Evolutionary conservation across 2,888 invertebrate genomes (phyloP).

Genomic region (Nasonovia ribisnigri): DNA sequence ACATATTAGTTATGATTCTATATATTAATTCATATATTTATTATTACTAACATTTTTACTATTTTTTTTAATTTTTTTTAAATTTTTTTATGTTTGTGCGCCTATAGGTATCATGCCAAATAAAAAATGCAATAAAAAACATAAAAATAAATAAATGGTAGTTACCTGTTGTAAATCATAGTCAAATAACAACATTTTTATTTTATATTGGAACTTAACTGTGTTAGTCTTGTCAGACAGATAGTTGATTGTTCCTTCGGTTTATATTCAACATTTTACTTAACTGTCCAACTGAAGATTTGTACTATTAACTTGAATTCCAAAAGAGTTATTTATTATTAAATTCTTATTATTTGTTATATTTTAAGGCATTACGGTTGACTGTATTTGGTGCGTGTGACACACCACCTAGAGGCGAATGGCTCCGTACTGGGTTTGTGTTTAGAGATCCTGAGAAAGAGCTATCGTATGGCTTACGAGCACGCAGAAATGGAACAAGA

Average conservation of each 20-base stretch:
- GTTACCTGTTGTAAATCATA: background rate
- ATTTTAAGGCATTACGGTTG: conserved; percentile 75
- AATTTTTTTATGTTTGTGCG: no score
- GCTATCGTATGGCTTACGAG: conserved; percentile 77
- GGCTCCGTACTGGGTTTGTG: conserved; percentile 79
- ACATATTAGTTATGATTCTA: no score
- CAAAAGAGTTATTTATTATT: background rate
- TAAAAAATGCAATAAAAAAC: no score
- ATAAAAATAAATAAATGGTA: background rate
- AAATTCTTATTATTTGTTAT: background rate
- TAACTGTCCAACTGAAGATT: background rate
- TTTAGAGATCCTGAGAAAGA: conserved; percentile 75
- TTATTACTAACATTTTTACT: no score
- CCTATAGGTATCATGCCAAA: no score
- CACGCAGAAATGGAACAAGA: conserved; percentile 78
- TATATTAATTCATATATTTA: no score
- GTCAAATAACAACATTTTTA: background rate
- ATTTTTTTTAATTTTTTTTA: no score
- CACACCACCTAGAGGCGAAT: conserved; percentile 80
- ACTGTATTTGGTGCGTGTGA: conserved; percentile 78
- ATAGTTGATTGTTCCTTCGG: background rate
- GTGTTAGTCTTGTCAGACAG: no score
- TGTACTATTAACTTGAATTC: background rate
- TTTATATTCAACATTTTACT: background rate
- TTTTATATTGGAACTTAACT: background rate